phyloP scores from a whole-genome alignment of 2,797 vertebrate species.

The Smutsia temminckii region DNA sequence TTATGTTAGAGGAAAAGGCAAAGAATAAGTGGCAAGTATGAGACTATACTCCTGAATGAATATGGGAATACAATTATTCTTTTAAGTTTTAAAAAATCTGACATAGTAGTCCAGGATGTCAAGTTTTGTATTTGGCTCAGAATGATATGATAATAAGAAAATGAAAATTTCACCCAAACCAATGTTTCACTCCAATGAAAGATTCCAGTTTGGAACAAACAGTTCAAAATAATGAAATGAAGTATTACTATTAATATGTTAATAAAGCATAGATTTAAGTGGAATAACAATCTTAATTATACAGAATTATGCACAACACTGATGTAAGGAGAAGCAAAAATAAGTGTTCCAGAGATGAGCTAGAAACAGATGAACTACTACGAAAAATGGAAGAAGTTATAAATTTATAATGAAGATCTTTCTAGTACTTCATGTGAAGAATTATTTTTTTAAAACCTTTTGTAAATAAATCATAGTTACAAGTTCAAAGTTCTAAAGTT shows the following conservation, averaged over 20 bases:
- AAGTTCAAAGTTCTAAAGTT: neutral
- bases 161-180: constrained; percentile 49
- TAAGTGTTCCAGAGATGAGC: neutral
- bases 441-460: neutral
- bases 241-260: neutral
- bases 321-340: neutral
- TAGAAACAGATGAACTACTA: neutral
- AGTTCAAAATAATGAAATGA: constrained; percentile 29
- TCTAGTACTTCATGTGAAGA: neutral
- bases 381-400: neutral
- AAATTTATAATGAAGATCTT: constrained; percentile 16
- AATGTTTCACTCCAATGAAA: constrained; percentile 1
- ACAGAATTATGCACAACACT: neutral
- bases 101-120: constrained; percentile 6
- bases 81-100: neutral
- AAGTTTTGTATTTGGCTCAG: neutral
- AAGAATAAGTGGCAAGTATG: neutral
- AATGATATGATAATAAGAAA: constrained; percentile 43
- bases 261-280: neutral
- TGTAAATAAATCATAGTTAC: neutral
- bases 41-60: neutral
- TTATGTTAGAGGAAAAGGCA: constrained; percentile 17
- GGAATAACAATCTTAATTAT: neutral
- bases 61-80: neutral
- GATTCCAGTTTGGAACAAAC: constrained; percentile 7